Evolutionary conservation across 2,888 invertebrate genomes (phyloP), one percentile per base, ranked within the genome.

Genomic region (Pemphredon lugubris): DNA sequence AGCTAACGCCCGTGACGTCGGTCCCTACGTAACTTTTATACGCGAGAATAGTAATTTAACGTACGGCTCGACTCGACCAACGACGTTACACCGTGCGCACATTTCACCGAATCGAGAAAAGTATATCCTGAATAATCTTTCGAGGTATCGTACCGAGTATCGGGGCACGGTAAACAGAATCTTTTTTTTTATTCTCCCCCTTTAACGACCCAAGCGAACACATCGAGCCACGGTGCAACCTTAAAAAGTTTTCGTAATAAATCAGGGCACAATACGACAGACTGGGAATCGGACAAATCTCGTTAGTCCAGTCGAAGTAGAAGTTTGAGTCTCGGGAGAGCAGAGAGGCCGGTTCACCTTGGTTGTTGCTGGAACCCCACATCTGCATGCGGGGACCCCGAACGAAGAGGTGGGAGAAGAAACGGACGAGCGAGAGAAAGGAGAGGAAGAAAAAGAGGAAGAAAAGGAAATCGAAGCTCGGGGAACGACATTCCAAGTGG

Each of bases 321-420:
- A 75, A 72, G 73, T 72, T 75, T 59, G 71, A 68, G 67, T 60
- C 71, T 53, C 40, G 70, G 16, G 53, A 58, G 42, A 50, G 44
- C 48, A 79, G 77, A 83, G 82, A 81, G 85, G 85, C 88, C 77
- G 86, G 89, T 89, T 89, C 87, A 89, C 89, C 89, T 89, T 89
- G 89, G 88, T 83, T 84, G n/a, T n/a, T 7, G 86, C 83, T 80
- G 79, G 80, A 79, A 81, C 79, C 67, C 63, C 72, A n/a, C n/a
- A 76, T 79, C 83, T 80, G 82, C 79, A 74, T 81, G 77, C 59
- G 55, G 55, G 64, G 65, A 74, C 68, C 71, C 48, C 16, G 51
- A 51, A 45, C 66, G 78, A 80, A 72, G 78, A 76, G 74, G 73
- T 60, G 45, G 60, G 64, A 67, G 75, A 76, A 63, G 63, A 58